Evolutionary conservation across 2,888 invertebrate species (phyloP).

Genomic region (Flexamia atlantica): DNA sequence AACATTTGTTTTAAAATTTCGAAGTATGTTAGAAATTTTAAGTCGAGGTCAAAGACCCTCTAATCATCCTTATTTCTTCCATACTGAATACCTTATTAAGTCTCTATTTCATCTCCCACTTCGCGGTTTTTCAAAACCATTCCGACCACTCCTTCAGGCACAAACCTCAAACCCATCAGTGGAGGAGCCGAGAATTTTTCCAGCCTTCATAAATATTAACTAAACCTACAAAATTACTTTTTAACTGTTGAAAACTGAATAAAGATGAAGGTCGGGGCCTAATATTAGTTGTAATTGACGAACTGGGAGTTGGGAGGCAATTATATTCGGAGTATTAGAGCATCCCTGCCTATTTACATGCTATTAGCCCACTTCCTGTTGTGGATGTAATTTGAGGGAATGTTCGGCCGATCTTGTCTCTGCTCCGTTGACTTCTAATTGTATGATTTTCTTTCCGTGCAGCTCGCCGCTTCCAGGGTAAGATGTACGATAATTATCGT

Average conservation of each 20-base stretch:
- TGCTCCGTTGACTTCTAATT: conserved; percentile 48
- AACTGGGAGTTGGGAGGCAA: not conserved
- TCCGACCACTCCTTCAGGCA: no score
- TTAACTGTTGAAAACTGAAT: conserved; percentile 59
- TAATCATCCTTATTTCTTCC: no score
- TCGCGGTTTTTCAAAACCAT: no score
- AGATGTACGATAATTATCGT: no score
- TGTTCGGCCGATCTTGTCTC: conserved; percentile 48
- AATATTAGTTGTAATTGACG: conserved; percentile 54
- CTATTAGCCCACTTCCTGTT: conserved; percentile 36
- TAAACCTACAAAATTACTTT: conserved; percentile 59
- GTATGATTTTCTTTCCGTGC: conserved; percentile 48
- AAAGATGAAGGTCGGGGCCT: conserved; percentile 54
- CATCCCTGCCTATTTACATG: conserved; percentile 51
- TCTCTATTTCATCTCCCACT: no score
- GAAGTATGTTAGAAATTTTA: no score
- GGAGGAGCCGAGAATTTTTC: conserved; percentile 27
- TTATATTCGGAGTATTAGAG: conserved; percentile 44
- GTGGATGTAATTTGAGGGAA: conserved; percentile 32
- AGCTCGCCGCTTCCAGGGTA: not conserved
- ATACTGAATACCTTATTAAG: no score
- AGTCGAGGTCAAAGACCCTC: no score
- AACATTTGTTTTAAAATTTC: no score
- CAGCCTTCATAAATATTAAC: conserved; percentile 50
- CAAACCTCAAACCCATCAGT: not conserved